Evolutionary conservation across 2,797 vertebrate genomes (phyloP).

Genomic region (Nasua narica): DNA sequence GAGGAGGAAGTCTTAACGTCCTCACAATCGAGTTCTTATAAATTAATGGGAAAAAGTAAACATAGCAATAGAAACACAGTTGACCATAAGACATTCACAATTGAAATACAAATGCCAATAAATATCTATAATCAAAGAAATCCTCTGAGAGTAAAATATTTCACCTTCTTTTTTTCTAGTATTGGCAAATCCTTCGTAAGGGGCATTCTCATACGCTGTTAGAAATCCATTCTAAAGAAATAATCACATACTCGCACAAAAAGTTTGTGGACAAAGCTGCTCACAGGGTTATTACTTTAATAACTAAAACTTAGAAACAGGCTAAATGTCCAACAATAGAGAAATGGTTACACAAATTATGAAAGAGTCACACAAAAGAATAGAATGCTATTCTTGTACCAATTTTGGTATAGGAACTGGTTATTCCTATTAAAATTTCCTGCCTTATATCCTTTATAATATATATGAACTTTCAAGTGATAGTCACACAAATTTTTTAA

Average conservation of each 20-base stretch:
- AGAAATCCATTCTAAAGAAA: conserved; percentile 37
- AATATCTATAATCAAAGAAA: conserved; percentile 35
- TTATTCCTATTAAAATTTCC: background rate
- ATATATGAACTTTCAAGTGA: background rate
- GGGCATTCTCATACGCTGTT: background rate
- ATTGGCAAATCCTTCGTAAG: conserved; percentile 20
- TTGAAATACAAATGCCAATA: background rate
- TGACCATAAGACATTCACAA: background rate
- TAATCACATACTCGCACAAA: background rate
- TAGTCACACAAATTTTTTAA: background rate
- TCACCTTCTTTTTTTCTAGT: background rate
- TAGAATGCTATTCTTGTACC: background rate
- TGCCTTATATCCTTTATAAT: background rate
- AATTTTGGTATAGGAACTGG: background rate
- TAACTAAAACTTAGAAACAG: conserved; percentile 6
- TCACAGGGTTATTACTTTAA: background rate
- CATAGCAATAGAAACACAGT: background rate
- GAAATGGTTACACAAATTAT: background rate
- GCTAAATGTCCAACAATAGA: conserved; percentile 4
- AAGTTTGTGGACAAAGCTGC: background rate
- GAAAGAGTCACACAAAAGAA: background rate
- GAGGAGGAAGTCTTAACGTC: background rate
- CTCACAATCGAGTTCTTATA: background rate
- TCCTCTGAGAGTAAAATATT: background rate
- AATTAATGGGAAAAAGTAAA: conserved; percentile 12